Evolutionary conservation across 2,113 vertebrate species (phyloP), one percentile per base, ranked within the genome.

Genomic region (Alectura lathami): DNA sequence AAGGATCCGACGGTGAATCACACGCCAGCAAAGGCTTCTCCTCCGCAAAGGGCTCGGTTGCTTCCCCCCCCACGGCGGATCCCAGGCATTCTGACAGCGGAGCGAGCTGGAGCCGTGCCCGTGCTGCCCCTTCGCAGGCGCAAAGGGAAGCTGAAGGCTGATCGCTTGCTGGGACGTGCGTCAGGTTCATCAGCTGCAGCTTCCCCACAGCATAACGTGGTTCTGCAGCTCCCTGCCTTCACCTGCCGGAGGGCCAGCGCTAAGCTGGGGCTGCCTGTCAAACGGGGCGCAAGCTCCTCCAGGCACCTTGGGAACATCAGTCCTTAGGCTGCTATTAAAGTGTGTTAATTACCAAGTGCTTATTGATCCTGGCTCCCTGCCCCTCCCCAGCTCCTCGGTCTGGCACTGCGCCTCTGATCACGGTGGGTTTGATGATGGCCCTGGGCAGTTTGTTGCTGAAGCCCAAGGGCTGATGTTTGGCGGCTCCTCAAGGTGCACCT

Each of bases 101-200:
- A 63, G 60, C 60, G 27, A 27, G 60, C 60, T 40, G 60, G 60
- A 63, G 45, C 51, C 13, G 43, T 82, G 68, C 48, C 43, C 3
- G 5, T 53, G 62, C 74, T 86, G 54, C 24, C 36, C 21, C 53
- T 85, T 29, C 2, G 4, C 56, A 74, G n/a, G 72, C 6, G 17
- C 47, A 20, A 7, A 21, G 36, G 42, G 45, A 89, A 73, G 70
- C 79, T 77, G 79, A 82, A 88, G 51, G 57, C n/a, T 17, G 53
- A 88, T 59, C 29, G 56, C 53, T 60, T 2, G 1, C 0, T 3
- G 70, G 50, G 45, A 62, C 0, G 0, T 17, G 23, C 0, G 1
- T 43, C 78, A 57, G 79, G 75, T 53, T 91, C 48, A 45, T 17
- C 5, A 6, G 40, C 81, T 48, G 62, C 57, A 56, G 48, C 36